A percentile compares a stretch with the other conserved stretches of the same genome.
phyloP scores from a whole-genome alignment of 2,888 invertebrate species.

The Lysandra bellargus region DNA sequence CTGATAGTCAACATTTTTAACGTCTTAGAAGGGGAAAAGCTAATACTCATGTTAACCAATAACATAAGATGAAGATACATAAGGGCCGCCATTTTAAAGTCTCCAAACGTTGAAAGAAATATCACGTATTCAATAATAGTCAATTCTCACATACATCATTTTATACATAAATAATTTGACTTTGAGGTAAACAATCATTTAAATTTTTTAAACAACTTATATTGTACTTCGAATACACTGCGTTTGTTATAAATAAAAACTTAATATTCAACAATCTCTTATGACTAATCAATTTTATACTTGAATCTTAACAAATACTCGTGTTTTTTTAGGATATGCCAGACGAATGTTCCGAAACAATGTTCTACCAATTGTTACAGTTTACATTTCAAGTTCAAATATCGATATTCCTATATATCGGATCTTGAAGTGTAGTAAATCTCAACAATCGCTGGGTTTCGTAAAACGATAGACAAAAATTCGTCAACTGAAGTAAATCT shows the following conservation, averaged over 20 bases:
- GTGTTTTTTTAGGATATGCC: conserved; percentile 31
- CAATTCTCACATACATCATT: neutral
- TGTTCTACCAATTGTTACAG: neutral
- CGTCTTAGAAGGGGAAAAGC: neutral
- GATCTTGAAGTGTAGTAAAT: conserved; percentile 6
- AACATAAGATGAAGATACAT: neutral
- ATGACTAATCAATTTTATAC: conserved; percentile 13
- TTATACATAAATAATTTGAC: neutral
- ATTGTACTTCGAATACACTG: conserved; percentile 31
- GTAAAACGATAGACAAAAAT: neutral
- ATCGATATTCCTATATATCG: conserved; percentile 20
- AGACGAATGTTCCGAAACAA: conserved; percentile 21
- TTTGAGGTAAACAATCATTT: neutral
- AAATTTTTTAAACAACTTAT: neutral
- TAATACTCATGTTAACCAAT: neutral
- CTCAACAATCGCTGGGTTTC: neutral
- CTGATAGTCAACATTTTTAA: neutral
- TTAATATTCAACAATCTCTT: conserved; percentile 28
- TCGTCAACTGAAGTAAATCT: neutral
- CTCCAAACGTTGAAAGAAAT: conserved; percentile 22
- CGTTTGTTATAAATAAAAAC: conserved; percentile 9
- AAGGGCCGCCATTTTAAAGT: conserved; percentile 22
- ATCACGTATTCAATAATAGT: conserved; percentile 2
- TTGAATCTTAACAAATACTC: conserved; percentile 16
- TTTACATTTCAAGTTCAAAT: conserved; percentile 10